Evolutionary conservation across 2,113 vertebrate species (phyloP).

Genomic region (Probosciger aterrimus): DNA sequence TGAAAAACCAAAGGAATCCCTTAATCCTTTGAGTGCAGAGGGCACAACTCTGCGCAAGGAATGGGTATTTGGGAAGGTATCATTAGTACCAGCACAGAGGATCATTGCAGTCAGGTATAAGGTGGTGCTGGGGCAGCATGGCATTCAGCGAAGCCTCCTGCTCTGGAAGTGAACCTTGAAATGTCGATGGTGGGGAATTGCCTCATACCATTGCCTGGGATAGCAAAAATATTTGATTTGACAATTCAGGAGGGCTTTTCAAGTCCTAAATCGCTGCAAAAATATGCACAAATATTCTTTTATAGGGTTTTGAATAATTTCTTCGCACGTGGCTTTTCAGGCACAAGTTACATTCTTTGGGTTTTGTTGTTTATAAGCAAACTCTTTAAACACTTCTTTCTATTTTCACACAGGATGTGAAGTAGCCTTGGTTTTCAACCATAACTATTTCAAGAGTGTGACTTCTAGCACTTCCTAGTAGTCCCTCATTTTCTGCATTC

Average conservation of each 20-base stretch:
- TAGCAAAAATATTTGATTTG: background rate
- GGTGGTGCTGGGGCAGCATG: too few relatives aligned
- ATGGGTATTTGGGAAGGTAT: background rate
- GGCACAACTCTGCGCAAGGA: background rate
- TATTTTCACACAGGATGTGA: background rate
- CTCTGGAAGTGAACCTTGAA: background rate
- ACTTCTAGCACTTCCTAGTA: background rate
- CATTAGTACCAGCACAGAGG: background rate
- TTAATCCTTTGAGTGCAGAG: background rate
- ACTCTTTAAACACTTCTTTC: background rate
- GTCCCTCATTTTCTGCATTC: constrained; percentile 4
- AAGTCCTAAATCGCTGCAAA: background rate
- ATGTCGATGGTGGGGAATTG: accelerated
- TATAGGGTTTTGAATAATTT: background rate
- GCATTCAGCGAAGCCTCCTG: background rate
- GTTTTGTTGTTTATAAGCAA: constrained; percentile 28
- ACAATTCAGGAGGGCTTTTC: background rate
- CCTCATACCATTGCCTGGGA: background rate
- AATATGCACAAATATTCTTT: background rate
- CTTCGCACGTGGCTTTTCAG: background rate
- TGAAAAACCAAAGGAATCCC: constrained; percentile 24
- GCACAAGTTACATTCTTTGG: constrained; percentile 1
- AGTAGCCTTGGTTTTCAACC: background rate
- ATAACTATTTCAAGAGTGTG: background rate
- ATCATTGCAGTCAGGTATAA: background rate